Conservation (phyloP, 2,888 invertebrate species). For the Meta bourneti region DNA sequence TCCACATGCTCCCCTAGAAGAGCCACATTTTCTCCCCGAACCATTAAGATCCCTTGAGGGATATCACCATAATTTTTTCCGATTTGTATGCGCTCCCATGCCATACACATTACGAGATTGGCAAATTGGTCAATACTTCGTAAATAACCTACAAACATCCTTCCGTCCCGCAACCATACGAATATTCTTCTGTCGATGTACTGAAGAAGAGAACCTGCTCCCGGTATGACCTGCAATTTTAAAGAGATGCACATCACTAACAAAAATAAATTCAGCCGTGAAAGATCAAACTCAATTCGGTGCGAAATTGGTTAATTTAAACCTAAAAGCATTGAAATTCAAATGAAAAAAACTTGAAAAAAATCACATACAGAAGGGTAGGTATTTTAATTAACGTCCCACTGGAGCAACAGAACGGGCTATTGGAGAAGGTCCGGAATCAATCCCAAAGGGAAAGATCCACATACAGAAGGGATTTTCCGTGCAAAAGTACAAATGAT, state of each 20-base stretch:
- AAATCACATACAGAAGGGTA: too few species aligned
- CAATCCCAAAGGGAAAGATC: too few species aligned
- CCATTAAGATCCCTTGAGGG: constrained; percentile 45
- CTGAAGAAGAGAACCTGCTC: constrained; percentile 52
- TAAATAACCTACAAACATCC: constrained; percentile 30
- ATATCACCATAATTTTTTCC: constrained; percentile 38
- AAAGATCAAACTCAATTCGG: background rate
- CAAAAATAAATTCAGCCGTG: background rate
- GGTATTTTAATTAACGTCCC: too few species aligned
- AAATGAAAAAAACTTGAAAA: too few species aligned
- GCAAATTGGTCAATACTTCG: constrained; percentile 67
- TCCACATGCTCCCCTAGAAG: constrained; percentile 40
- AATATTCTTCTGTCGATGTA: constrained; percentile 52
- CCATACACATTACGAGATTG: constrained; percentile 44
- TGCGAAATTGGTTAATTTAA: background rate
- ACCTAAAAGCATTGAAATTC: background rate
- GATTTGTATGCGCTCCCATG: constrained; percentile 35
- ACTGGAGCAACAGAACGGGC: too few species aligned
- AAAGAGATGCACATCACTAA: background rate
- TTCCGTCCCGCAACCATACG: constrained; percentile 68
- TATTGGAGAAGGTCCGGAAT: too few species aligned
- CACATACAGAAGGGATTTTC: too few species aligned
- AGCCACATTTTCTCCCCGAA: constrained; percentile 66
- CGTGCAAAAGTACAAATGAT: too few species aligned
- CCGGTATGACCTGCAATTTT: constrained; percentile 52